A percentile compares a stretch with the other conserved stretches of the same genome.
Conservation (phyloP, 2,888 invertebrate genomes). For the Yponomeuta evonymella region DNA sequence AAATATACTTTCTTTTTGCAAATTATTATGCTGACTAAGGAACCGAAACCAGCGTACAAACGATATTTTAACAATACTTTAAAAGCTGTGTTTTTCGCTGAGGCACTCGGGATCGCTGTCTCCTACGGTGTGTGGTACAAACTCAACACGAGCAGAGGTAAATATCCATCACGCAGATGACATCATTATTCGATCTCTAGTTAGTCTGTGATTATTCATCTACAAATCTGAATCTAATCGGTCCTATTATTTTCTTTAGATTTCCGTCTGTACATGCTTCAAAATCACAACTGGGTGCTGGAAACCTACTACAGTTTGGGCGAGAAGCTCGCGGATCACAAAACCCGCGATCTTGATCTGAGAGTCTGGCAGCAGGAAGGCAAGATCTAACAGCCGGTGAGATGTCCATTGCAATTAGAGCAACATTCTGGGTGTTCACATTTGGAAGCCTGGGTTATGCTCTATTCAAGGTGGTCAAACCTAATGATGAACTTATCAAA, state of each 20-base stretch:
- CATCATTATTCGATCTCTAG: neutral
- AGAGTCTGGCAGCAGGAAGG: slow-evolving; percentile 74
- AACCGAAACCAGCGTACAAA: slow-evolving; percentile 73
- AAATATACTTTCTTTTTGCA: neutral
- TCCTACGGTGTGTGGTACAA: slow-evolving; percentile 80
- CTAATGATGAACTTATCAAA: slow-evolving; percentile 72
- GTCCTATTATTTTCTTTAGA: slow-evolving; percentile 64
- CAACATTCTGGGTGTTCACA: slow-evolving; percentile 76
- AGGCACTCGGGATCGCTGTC: slow-evolving; percentile 75
- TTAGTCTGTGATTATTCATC: slow-evolving; percentile 3
- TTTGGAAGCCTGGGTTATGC: slow-evolving; percentile 78
- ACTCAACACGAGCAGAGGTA: slow-evolving; percentile 83
- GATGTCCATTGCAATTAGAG: slow-evolving; percentile 68
- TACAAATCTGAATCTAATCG: neutral
- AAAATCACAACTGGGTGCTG: slow-evolving; percentile 79
- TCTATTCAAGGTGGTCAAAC: slow-evolving; percentile 74
- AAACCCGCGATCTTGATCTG: slow-evolving; percentile 72
- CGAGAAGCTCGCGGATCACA: slow-evolving; percentile 75
- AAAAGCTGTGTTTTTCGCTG: slow-evolving; percentile 74
- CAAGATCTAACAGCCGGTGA: slow-evolving; percentile 62
- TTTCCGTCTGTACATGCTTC: slow-evolving; percentile 80
- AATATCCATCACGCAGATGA: slow-evolving; percentile 26
- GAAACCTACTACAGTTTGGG: slow-evolving; percentile 83
- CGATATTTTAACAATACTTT: slow-evolving; percentile 71
- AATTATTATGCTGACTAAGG: slow-evolving; percentile 80